These are phyloP conservation scores for Scolanthus callimorphus DNA, from an alignment of 92 coral and sea anemone species.

Conservation along the genomic window DNA sequence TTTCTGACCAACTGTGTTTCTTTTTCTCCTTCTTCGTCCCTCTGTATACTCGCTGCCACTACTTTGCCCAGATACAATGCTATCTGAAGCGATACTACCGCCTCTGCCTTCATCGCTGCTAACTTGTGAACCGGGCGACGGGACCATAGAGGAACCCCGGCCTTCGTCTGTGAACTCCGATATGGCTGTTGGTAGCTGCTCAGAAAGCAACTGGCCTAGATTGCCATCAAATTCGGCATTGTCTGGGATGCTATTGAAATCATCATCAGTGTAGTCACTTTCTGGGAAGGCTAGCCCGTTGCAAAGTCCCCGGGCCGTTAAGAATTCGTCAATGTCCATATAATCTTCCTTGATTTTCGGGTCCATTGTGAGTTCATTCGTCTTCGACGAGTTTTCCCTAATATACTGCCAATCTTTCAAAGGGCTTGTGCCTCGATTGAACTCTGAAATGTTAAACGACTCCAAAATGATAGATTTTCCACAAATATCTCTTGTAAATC, in stretches of 20 bases:
- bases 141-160: no score
- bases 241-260: slow-evolving; percentile 7
- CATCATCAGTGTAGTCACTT: slow-evolving; percentile 41
- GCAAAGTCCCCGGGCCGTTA: slow-evolving; percentile 39
- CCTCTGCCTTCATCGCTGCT: slow-evolving; percentile 54
- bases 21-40: slow-evolving; percentile 1
- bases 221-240: slow-evolving; percentile 2
- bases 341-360: slow-evolving; percentile 46
- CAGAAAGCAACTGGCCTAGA: no score
- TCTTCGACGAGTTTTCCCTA: not conserved
- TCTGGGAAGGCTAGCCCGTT: slow-evolving; percentile 41
- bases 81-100: slow-evolving; percentile 20
- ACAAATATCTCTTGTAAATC: no score
- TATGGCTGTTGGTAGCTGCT: no score
- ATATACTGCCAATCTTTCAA: not conserved
- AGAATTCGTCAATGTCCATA: slow-evolving; percentile 66
- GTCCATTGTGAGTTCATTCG: no score
- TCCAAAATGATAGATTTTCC: no score
- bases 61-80: not conserved
- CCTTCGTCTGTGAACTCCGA: no score
- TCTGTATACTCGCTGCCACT: not conserved
- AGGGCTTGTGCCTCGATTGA: no score
- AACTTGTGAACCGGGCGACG: not conserved
- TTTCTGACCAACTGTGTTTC: no score
- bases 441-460: no score